Evolutionary conservation across 2,113 vertebrate genomes (phyloP).

Genomic region (Bufo bufo): DNA sequence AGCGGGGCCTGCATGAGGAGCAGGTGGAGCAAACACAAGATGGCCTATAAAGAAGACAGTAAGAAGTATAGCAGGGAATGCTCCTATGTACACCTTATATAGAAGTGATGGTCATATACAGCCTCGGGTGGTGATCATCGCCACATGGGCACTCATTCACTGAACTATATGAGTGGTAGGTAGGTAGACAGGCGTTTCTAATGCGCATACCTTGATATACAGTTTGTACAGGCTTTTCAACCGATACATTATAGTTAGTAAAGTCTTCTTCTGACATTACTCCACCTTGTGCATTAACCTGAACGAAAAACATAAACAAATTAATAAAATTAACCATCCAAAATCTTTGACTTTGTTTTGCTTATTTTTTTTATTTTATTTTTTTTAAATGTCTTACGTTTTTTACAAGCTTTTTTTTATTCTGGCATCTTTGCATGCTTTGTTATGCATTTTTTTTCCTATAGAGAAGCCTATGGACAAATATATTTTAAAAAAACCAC

Average conservation of each 20-base stretch:
- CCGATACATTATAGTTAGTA: slow-evolving; percentile 84
- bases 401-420: too few species aligned
- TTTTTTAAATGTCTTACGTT: too few species aligned
- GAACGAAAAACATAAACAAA: neutral
- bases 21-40: slow-evolving; percentile 84
- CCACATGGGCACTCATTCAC: too few species aligned
- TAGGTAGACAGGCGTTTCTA: neutral
- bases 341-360: too few species aligned
- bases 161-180: too few species aligned
- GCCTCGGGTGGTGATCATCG: too few species aligned
- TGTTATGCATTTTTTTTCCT: too few species aligned
- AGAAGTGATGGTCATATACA: neutral
- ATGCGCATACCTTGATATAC: slow-evolving; percentile 82
- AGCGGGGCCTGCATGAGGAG: slow-evolving; percentile 89
- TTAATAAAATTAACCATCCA: too few species aligned
- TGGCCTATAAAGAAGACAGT: slow-evolving; percentile 69
- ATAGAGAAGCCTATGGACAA: too few species aligned
- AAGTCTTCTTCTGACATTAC: slow-evolving; percentile 89
- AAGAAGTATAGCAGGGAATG: neutral
- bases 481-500: too few species aligned
- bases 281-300: slow-evolving; percentile 84
- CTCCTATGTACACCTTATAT: neutral
- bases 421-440: too few species aligned
- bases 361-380: too few species aligned
- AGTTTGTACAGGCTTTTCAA: slow-evolving; percentile 83